Conservation (phyloP, 2,113 vertebrate genomes). For the Osmerus mordax region DNA sequence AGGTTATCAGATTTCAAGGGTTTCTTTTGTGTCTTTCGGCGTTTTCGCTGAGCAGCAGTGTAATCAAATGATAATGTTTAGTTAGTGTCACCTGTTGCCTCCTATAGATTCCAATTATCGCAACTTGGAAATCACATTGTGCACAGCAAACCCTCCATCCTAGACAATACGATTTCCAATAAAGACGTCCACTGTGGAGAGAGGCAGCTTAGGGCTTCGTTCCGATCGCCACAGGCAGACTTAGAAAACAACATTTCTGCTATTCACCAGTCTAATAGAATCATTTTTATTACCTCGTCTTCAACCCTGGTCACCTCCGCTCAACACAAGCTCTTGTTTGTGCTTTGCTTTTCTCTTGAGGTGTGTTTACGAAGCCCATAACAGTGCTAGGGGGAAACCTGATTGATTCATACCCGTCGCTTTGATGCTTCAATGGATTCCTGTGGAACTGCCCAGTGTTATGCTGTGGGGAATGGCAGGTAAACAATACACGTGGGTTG, state of each 20-base stretch:
- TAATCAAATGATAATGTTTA: neutral
- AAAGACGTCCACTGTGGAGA: neutral
- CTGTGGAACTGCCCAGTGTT: too few species aligned
- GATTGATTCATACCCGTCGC: too few species aligned
- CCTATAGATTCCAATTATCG: neutral
- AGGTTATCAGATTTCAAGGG: too few species aligned
- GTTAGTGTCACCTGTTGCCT: neutral
- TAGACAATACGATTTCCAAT: neutral
- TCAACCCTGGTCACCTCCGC: neutral
- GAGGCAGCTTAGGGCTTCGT: neutral
- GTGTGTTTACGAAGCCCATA: too few species aligned
- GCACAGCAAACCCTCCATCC: neutral
- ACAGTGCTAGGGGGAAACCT: too few species aligned
- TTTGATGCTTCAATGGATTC: too few species aligned
- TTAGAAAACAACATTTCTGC: neutral
- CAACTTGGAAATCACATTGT: neutral
- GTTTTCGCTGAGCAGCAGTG: neutral
- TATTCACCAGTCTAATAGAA: conserved; percentile 6
- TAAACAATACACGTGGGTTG: too few species aligned
- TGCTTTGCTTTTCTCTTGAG: too few species aligned
- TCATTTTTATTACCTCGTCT: neutral
- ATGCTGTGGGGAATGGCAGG: too few species aligned
- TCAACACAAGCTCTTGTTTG: neutral
- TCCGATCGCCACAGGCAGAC: neutral
- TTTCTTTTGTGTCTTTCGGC: too few species aligned